A percentile compares a stretch with the other conserved stretches of the same genome.
These are phyloP conservation scores for Microdon myrmicae DNA, from an alignment of 2,888 invertebrate genomes.

Conservation along the genomic window DNA sequence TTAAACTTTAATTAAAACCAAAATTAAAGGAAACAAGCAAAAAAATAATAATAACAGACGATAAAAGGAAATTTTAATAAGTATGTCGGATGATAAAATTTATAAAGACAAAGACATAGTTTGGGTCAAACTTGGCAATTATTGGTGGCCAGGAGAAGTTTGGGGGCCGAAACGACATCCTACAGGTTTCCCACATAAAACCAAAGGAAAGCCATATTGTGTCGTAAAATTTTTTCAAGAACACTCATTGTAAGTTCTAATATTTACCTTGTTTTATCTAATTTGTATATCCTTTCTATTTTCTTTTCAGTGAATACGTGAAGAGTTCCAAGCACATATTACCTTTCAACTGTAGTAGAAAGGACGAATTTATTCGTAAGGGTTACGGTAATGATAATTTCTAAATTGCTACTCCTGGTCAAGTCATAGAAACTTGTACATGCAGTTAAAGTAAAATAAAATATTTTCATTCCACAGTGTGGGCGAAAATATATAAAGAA, in stretches of 20 bases:
- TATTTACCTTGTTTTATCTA: conserved; percentile 4
- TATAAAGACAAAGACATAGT: conserved; percentile 80
- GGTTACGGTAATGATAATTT: conserved; percentile 76
- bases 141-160: conserved; percentile 90
- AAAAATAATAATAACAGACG: neutral
- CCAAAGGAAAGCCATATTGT: conserved; percentile 79
- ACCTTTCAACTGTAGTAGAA: conserved; percentile 81
- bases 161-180: conserved; percentile 74
- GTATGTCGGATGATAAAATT: conserved; percentile 43
- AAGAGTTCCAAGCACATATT: conserved; percentile 77
- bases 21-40: too few species aligned
- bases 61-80: neutral
- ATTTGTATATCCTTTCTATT: conserved; percentile 18
- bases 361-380: conserved; percentile 83
- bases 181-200: conserved; percentile 72
- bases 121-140: conserved; percentile 84
- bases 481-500: too few species aligned
- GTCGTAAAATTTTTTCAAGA: conserved; percentile 88
- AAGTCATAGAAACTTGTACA: too few species aligned
- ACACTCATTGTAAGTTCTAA: conserved; percentile 78
- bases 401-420: too few species aligned
- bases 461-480: too few species aligned
- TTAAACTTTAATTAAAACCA: too few species aligned
- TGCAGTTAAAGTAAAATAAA: too few species aligned
- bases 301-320: conserved; percentile 80